Base-by-base conservation (phyloP, 2,113 vertebrate genomes). In the Carassius auratus region DNA sequence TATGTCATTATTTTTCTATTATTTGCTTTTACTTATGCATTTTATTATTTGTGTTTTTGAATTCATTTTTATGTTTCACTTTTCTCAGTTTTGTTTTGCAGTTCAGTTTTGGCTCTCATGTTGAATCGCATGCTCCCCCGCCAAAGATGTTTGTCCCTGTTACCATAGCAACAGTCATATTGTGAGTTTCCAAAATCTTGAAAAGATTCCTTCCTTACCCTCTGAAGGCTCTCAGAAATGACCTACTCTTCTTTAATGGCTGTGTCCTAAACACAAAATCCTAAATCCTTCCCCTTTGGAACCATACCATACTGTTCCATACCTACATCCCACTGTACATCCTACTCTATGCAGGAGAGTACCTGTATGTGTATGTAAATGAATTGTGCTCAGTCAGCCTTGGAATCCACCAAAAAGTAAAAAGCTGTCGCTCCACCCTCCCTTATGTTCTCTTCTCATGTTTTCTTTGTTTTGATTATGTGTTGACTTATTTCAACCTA, bases 31-130 rank as follows among this genome's bases (percentile, higher is more conserved):
- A 79, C 9, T 48, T 30, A 81, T 85, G 21, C 55, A 68, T 69
- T 50, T 69, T 76, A 26, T 74, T 81, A 68, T 81, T 45, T 86
- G 21, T 81, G 57, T 76, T 61, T 86, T 48, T 80, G 33, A 75
- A 68, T 78, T 85, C 42, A 77, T 76, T 61, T 50, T 75, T 86
- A 62, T 61, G 68, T 81, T 86, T 80, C 69, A 73, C 76, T 85
- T 75, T 86, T 80, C 85, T 81, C 79, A 81, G 85, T 86, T 81
- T 76, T 88, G 50, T 90, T 86, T 90, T 87, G 85, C 89, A 88
- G 89, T 90, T 88, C 77, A 66, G 66, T 87, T 87, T 87, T 85
- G 88, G 86, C 85, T 85, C 87, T 89, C 87, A 88, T 89, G 88
- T 90, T 90, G 89, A 88, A 85, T 87, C 89, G 89, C 89, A 90